Evolutionary conservation across 2,888 invertebrate species (phyloP).

Genomic region (Glomeris marginata): DNA sequence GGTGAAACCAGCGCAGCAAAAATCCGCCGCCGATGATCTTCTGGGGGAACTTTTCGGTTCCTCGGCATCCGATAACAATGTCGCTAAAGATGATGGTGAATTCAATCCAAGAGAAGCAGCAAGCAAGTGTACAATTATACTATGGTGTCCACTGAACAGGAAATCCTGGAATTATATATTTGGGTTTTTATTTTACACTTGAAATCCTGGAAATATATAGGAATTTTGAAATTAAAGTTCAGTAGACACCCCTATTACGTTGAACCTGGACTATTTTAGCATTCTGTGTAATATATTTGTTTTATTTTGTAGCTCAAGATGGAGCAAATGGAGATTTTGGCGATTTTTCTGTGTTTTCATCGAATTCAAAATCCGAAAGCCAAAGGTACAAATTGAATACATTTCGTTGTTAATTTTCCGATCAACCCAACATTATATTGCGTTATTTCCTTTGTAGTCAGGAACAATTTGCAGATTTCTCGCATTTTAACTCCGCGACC

Average conservation of each 20-base stretch:
- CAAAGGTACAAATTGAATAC: too few relatives aligned
- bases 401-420: too few relatives aligned
- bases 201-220: too few relatives aligned
- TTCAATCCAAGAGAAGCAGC: conserved; percentile 24
- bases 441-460: conserved; percentile 19
- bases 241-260: not conserved
- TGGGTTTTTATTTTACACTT: too few relatives aligned
- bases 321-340: conserved; percentile 51
- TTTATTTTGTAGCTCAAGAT: not conserved
- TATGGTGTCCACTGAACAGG: not conserved
- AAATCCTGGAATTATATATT: too few relatives aligned
- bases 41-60: conserved; percentile 33
- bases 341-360: conserved; percentile 57
- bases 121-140: conserved; percentile 3
- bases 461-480: conserved; percentile 17
- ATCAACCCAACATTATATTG: too few relatives aligned
- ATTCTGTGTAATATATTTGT: conserved; percentile 1
- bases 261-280: not conserved
- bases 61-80: conserved; percentile 24
- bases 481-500: conserved; percentile 15
- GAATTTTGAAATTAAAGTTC: too few relatives aligned
- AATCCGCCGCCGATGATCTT: conserved; percentile 12
- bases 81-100: conserved; percentile 22
- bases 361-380: conserved; percentile 10
- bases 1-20: conserved; percentile 8